phyloP scores from a whole-genome alignment of 2,797 vertebrate genomes.

The Lophius americanus region DNA sequence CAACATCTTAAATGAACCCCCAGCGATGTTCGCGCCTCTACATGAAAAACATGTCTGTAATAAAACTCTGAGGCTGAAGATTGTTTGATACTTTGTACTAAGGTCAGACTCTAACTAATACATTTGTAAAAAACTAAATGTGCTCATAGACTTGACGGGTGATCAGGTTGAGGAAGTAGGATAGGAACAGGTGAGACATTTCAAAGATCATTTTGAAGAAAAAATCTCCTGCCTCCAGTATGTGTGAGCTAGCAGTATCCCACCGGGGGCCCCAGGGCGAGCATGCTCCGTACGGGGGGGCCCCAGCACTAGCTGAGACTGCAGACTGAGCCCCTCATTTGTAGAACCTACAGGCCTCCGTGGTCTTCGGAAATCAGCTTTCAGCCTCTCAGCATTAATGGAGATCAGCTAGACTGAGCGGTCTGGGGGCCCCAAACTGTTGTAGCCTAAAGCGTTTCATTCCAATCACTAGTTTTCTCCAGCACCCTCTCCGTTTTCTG shows the following conservation, averaged over 20 bases:
- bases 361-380: conserved; percentile 30
- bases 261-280: conserved; percentile 37
- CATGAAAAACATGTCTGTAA: no score
- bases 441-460: conserved; percentile 53
- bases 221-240: not conserved
- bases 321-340: conserved; percentile 45
- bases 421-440: conserved; percentile 33
- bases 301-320: conserved; percentile 18
- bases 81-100: no score
- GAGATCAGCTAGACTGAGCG: conserved; percentile 21
- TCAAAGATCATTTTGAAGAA: not conserved
- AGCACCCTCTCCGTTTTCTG: conserved; percentile 48
- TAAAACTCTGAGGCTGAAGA: no score
- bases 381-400: conserved; percentile 35
- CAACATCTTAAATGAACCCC: no score
- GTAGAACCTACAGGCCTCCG: conserved; percentile 24
- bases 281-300: conserved; percentile 18
- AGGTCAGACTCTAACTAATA: no score
- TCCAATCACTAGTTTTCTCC: conserved; percentile 47
- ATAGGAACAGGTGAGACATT: not conserved
- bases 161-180: not conserved
- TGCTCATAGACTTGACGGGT: not conserved
- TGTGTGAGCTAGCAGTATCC: conserved; percentile 5
- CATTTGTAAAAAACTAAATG: no score
- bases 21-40: no score